A percentile compares a stretch with the other conserved stretches of the same genome.
These are phyloP conservation scores for Chaenodraco wilsoni DNA, from an alignment of 2,797 vertebrate genomes.

Conservation along the genomic window DNA sequence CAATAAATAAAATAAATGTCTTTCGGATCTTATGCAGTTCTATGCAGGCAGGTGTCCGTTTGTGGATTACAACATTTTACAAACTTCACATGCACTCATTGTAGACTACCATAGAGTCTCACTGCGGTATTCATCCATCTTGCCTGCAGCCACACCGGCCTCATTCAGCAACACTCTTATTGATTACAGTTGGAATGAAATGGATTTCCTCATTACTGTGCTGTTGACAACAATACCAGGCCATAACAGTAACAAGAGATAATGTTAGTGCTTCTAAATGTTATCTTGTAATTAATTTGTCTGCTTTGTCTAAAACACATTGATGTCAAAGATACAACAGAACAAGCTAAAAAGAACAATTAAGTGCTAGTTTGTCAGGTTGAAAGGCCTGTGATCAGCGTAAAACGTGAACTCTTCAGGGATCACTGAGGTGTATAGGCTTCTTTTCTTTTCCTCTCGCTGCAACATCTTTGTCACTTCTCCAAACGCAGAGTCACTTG, in stretches of 20 bases:
- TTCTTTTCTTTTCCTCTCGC: background rate
- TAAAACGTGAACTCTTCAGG: conserved; percentile 17
- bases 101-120: background rate
- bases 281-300: conserved; percentile 22
- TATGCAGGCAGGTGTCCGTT: background rate
- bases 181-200: conserved; percentile 46
- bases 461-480: background rate
- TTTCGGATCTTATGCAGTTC: background rate
- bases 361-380: background rate
- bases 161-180: conserved; percentile 28
- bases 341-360: conserved; percentile 1
- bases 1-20: background rate
- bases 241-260: conserved; percentile 37
- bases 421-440: conserved; percentile 6
- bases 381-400: conserved; percentile 16
- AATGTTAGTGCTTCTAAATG: conserved; percentile 6
- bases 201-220: conserved; percentile 50
- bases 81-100: background rate
- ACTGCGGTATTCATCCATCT: conserved; percentile 34
- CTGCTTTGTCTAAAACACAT: conserved; percentile 21
- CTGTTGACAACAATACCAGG: conserved; percentile 25
- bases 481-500: background rate
- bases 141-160: conserved; percentile 30
- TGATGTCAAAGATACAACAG: background rate
- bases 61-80: background rate